Percentiles rank a stretch among this genome's conserved stretches.
phyloP scores from a whole-genome alignment of 2,113 vertebrate genomes.

The Cephalopterus ornatus region DNA sequence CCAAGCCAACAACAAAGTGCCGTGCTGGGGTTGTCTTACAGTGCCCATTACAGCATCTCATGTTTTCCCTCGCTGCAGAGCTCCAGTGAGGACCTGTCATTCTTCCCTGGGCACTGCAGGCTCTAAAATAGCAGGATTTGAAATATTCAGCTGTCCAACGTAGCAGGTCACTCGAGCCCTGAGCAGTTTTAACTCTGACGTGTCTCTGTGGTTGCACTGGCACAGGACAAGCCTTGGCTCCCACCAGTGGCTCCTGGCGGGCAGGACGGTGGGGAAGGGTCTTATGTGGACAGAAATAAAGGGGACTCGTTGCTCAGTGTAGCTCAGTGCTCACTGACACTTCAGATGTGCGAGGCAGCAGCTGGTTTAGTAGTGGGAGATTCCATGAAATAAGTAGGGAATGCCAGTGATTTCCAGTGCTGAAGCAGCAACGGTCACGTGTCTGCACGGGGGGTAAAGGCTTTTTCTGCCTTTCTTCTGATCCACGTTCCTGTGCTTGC shows the following conservation, averaged over 20 bases:
- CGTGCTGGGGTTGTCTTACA: neutral
- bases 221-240: fast-evolving
- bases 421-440: fast-evolving
- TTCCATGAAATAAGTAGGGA: neutral
- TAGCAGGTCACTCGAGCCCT: neutral
- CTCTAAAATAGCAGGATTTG: neutral
- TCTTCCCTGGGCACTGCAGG: neutral
- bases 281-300: fast-evolving
- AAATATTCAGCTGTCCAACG: neutral
- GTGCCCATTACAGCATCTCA: neutral
- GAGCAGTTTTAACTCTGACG: neutral
- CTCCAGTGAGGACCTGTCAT: neutral
- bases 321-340: fast-evolving
- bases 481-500: fast-evolving
- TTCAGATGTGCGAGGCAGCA: neutral
- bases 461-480: neutral
- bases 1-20: fast-evolving
- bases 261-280: fast-evolving
- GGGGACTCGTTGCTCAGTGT: neutral
- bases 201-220: too few species aligned
- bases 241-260: fast-evolving
- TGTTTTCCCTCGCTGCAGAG: fast-evolving
- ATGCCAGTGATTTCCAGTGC: neutral
- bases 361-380: neutral
- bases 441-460: neutral